A percentile compares a stretch with the other conserved stretches of the same genome.
Evolutionary conservation across 2,797 vertebrate genomes (phyloP).

Genomic region (Benthosema pterotum): DNA sequence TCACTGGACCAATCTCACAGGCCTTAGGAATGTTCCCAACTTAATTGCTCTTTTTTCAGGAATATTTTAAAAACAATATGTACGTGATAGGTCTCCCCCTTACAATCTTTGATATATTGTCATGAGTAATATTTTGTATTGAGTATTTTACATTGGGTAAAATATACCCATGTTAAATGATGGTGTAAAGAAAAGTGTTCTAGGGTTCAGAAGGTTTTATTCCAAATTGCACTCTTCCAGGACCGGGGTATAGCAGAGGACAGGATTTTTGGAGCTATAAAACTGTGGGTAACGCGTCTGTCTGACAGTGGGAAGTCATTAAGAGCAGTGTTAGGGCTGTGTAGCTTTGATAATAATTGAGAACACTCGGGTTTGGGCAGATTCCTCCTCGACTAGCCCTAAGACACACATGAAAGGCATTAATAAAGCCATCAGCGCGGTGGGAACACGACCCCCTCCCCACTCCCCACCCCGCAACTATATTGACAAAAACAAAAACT

Average conservation of each 20-base stretch:
- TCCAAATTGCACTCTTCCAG: constrained; percentile 2
- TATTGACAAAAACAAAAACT: constrained; percentile 72
- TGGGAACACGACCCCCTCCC: constrained; percentile 44
- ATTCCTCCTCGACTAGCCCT: constrained; percentile 55
- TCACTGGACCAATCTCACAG: too few species aligned
- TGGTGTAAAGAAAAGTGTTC: too few species aligned
- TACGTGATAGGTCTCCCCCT: too few species aligned
- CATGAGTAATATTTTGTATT: too few species aligned
- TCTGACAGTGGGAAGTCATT: constrained; percentile 61
- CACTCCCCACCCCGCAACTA: constrained; percentile 62
- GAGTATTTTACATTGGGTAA: too few species aligned
- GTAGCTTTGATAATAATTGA: constrained; percentile 68
- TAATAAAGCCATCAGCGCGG: constrained; percentile 68
- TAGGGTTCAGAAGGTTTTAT: too few species aligned
- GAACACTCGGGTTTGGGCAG: constrained; percentile 63
- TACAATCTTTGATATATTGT: too few species aligned
- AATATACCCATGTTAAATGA: too few species aligned
- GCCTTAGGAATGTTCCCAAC: too few species aligned
- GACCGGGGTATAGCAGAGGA: constrained; percentile 11
- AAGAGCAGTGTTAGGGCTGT: constrained; percentile 42
- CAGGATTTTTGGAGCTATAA: constrained; percentile 25
- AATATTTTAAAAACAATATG: too few species aligned
- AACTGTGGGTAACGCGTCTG: constrained; percentile 39
- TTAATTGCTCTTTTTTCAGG: too few species aligned
- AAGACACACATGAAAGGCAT: constrained; percentile 70